These are phyloP conservation scores for Lithobates sylvaticus DNA, from an alignment of 2,797 vertebrate species.

Conservation along the genomic window DNA sequence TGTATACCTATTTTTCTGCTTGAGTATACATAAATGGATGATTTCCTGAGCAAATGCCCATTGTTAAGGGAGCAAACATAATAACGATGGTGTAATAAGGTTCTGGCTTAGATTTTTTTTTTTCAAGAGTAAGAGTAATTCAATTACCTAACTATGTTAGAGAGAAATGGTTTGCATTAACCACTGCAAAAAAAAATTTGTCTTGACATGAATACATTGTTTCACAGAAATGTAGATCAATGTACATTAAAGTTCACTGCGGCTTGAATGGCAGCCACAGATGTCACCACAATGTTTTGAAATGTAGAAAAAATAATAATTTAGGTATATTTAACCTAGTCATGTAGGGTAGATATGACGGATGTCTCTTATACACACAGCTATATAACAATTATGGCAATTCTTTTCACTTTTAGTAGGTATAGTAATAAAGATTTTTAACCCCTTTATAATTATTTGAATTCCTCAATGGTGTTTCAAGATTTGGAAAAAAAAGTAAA, in stretches of 20 bases:
- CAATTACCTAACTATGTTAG: slow-evolving; percentile 41
- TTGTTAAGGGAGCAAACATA: slow-evolving; percentile 45
- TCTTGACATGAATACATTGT: slow-evolving; percentile 12
- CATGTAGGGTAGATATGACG: too few species aligned
- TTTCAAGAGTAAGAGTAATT: slow-evolving; percentile 30
- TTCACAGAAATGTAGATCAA: slow-evolving; percentile 26
- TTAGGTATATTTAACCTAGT: too few species aligned
- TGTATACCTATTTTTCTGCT: slow-evolving; percentile 20
- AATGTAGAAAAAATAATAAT: not conserved
- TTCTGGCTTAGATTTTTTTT: slow-evolving; percentile 27
- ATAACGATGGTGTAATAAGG: slow-evolving; percentile 43
- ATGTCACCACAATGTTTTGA: not conserved
- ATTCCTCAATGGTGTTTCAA: too few species aligned
- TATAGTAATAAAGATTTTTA: too few species aligned
- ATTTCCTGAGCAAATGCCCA: slow-evolving; percentile 40
- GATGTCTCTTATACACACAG: too few species aligned
- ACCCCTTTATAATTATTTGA: too few species aligned
- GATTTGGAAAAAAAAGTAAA: too few species aligned
- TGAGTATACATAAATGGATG: slow-evolving; percentile 34
- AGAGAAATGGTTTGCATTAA: slow-evolving; percentile 37
- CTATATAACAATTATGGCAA: too few species aligned
- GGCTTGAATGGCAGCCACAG: not conserved
- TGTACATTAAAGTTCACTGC: not conserved
- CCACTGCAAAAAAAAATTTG: slow-evolving; percentile 12
- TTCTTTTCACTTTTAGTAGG: too few species aligned